phyloP scores from a whole-genome alignment of 2,797 vertebrate genomes.

The Brotogeris chrysoptera region DNA sequence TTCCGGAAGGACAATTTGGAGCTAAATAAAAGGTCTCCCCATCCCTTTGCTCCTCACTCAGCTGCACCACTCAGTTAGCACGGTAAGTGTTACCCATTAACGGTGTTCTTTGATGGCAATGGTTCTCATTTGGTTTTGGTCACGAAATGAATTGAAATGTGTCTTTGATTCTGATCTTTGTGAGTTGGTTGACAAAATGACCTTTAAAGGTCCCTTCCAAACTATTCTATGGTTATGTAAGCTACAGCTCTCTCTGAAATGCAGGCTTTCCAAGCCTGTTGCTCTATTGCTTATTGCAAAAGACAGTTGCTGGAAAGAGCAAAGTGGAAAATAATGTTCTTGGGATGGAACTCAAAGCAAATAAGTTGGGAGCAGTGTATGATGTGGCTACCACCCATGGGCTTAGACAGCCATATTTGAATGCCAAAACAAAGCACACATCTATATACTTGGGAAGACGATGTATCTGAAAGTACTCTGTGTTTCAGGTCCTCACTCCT shows the following conservation, averaged over 20 bases:
- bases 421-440: no score
- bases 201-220: not conserved
- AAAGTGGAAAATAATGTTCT: not conserved
- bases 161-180: not conserved
- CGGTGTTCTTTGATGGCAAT: not conserved
- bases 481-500: not conserved
- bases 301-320: not conserved
- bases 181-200: accelerated
- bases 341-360: not conserved
- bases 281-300: not conserved
- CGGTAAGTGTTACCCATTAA: not conserved
- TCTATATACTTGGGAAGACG: not conserved
- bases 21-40: constrained; percentile 43
- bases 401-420: no score
- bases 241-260: not conserved
- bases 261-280: not conserved
- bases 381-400: not conserved
- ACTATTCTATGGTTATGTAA: accelerated
- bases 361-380: accelerated
- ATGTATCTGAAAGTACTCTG: not conserved
- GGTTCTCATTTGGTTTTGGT: not conserved
- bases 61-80: not conserved
- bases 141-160: not conserved
- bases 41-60: constrained; percentile 39
- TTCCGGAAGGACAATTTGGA: not conserved